These are phyloP conservation scores for Conomelus anceps DNA, from an alignment of 2,888 invertebrate genomes.

Conservation along the genomic window DNA sequence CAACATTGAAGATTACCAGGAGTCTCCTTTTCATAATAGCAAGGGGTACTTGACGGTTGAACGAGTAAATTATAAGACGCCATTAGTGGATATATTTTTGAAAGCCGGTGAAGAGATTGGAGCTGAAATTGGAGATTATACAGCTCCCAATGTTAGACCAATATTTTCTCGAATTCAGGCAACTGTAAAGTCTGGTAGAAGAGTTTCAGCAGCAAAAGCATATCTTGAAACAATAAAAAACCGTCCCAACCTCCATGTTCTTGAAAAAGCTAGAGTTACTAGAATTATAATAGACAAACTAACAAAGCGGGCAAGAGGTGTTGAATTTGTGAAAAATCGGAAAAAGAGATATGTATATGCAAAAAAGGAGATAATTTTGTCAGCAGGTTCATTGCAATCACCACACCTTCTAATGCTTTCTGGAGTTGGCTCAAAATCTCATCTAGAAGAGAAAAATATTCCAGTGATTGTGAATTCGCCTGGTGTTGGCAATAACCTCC, in stretches of 20 bases:
- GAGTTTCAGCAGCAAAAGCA: constrained; percentile 51
- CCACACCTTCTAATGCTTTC: constrained; percentile 64
- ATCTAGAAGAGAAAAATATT: constrained; percentile 52
- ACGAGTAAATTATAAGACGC: constrained; percentile 56
- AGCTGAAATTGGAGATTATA: constrained; percentile 49
- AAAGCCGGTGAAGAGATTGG: constrained; percentile 59
- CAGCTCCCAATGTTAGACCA: constrained; percentile 32
- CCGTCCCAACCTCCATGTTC: constrained; percentile 39
- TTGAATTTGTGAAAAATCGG: constrained; percentile 43
- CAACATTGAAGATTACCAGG: constrained; percentile 30
- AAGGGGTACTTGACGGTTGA: constrained; percentile 64
- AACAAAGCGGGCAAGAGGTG: constrained; percentile 43
- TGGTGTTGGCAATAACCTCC: constrained; percentile 57
- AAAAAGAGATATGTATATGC: constrained; percentile 41
- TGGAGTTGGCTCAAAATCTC: constrained; percentile 57
- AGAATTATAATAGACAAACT: constrained; percentile 40
- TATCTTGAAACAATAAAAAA: constrained; percentile 46
- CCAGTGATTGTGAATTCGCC: constrained; percentile 54
- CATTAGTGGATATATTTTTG: constrained; percentile 56
- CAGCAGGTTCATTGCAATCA: constrained; percentile 71
- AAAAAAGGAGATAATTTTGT: constrained; percentile 54
- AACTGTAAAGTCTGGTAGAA: constrained; percentile 46
- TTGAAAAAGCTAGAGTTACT: constrained; percentile 37
- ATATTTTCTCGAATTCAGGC: constrained; percentile 50
- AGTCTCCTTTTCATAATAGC: constrained; percentile 52